These are phyloP conservation scores for Invenusta paracnida DNA, from an alignment of 2,888 invertebrate species.

Conservation along the genomic window DNA sequence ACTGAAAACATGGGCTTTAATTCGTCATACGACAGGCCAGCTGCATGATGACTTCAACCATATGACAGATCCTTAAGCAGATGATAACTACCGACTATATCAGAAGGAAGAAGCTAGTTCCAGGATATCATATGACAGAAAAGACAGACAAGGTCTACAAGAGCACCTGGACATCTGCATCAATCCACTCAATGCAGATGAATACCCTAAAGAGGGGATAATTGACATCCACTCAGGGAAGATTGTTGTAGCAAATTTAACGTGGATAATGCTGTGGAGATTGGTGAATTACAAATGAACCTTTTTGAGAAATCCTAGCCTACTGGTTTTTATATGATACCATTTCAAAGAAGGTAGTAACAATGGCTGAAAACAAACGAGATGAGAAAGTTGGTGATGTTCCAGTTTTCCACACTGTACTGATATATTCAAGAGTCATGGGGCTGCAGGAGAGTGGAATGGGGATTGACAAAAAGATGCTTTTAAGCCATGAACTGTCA, in stretches of 20 bases:
- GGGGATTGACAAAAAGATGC: slow-evolving; percentile 33
- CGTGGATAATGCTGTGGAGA: slow-evolving; percentile 25
- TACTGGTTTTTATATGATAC: slow-evolving; percentile 19
- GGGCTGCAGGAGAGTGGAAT: slow-evolving; percentile 30
- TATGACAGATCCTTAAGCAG: slow-evolving; percentile 20
- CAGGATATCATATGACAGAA: neutral
- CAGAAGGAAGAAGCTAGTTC: slow-evolving; percentile 32
- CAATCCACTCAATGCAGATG: neutral
- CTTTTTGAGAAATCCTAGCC: slow-evolving; percentile 23
- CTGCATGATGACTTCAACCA: neutral
- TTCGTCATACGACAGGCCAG: neutral
- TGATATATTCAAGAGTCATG: slow-evolving; percentile 38
- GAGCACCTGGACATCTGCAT: neutral
- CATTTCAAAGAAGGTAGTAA: slow-evolving; percentile 21
- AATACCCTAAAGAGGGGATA: slow-evolving; percentile 21
- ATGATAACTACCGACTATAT: neutral
- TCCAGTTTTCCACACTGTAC: neutral
- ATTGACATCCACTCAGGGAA: slow-evolving; percentile 20
- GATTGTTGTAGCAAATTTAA: slow-evolving; percentile 12
- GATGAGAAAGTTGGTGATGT: slow-evolving; percentile 36
- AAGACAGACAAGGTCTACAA: slow-evolving; percentile 19
- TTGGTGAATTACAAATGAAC: slow-evolving; percentile 25
- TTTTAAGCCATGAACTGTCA: slow-evolving; percentile 45
- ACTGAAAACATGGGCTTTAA: slow-evolving; percentile 15
- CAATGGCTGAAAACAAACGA: slow-evolving; percentile 40